These are phyloP conservation scores for Odocoileus hemionus DNA, from an alignment of 2,113 vertebrate species.

Conservation along the genomic window DNA sequence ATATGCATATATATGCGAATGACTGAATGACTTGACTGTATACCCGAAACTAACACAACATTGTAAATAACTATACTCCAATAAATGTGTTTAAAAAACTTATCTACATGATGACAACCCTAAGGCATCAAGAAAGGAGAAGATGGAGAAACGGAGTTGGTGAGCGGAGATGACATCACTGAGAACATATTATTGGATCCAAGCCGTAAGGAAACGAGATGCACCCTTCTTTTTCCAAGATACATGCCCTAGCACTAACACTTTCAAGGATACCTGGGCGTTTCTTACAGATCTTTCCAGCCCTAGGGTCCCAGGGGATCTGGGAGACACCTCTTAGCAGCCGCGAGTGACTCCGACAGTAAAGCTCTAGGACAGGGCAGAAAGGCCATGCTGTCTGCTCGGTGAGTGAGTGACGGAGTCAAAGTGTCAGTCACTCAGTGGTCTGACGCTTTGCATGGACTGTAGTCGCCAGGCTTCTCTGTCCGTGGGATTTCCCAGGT, in stretches of 20 bases:
- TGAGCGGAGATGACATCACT: accelerated
- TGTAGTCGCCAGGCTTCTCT: not conserved
- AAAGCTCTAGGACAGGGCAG: not conserved
- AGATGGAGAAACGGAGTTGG: not conserved
- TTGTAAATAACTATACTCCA: not conserved
- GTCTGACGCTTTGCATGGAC: not conserved
- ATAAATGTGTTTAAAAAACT: not conserved
- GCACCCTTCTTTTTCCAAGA: not conserved
- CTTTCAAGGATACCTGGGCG: not conserved
- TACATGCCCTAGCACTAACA: not conserved
- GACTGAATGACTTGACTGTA: not conserved
- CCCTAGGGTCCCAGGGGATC: not conserved
- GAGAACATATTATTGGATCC: not conserved
- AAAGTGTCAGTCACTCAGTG: not conserved
- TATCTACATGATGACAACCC: no score
- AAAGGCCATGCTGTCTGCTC: not conserved
- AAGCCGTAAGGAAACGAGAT: not conserved
- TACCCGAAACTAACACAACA: not conserved
- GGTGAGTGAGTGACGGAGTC: not conserved
- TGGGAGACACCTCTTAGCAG: not conserved
- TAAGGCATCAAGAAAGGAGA: not conserved
- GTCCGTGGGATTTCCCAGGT: not conserved
- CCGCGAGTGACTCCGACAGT: not conserved
- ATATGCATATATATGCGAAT: not conserved
- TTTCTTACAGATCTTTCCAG: not conserved